Evolutionary conservation across 2,888 invertebrate genomes (phyloP), one percentile per base, ranked within the genome.

Genomic region (Athalia circularis): DNA sequence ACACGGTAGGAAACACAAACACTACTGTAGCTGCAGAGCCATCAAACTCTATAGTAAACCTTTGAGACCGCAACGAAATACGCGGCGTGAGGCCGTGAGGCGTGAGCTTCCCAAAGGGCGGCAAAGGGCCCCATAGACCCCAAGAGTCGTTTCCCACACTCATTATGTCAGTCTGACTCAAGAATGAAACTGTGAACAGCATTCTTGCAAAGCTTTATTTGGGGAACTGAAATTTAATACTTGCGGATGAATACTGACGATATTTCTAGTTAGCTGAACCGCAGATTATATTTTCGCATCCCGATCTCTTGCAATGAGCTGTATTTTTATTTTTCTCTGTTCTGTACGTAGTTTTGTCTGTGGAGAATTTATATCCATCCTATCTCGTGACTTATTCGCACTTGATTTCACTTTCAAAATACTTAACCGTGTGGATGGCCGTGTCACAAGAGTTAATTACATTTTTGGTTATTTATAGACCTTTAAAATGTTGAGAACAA

Each of bases 71-170:
- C 74, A 76, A 65, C 75, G 62, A 64, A 62, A 62, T 75, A 50
- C 75, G n/a, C 15, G 13, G 62, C 62, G 62, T 54, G 54, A 54
- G 54, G 29, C 54, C 62, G 62, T 15, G 75, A 75, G 75, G 50
- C 75, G 75, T 50, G 62, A 75, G 75, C 75, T 75, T 52, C 50
- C n/a, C 48, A 50, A 62, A 75, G 75, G 75, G 75, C 64, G 75
- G 64, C 48, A 75, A 75, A 75, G 62, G 75, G 75, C 75, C 62
- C 62, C 29, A 29, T 50, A 6, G 62, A 62, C 62, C 62, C 75
- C 76, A 65, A 79, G 59, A 74, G 79, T 65, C 76, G 74, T 79
- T 79, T 79, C 79, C 79, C 79, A 79, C 79, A 79, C 79, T 79
- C 79, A 79, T 79, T 79, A 79, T 61, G 75, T 76, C 75, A 61